Base-by-base conservation (phyloP, 2,888 invertebrate genomes). In the Cataglyphis cursor region DNA sequence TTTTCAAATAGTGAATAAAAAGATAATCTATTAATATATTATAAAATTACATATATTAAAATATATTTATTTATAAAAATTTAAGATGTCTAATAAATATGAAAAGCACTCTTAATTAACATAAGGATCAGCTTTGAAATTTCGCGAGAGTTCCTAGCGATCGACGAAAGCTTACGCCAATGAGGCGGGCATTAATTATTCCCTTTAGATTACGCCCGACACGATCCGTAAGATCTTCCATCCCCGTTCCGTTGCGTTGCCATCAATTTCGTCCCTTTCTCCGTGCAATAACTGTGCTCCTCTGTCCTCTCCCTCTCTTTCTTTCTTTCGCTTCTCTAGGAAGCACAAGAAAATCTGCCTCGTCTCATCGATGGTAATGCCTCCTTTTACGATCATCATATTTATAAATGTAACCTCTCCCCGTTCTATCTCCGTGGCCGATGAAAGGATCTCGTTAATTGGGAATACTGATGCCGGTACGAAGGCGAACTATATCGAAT, bases 361-460 rank as follows among this genome's bases (percentile, higher is more conserved):
- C 85, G 80, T 76, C 85, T 89, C 88, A 86, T 88, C 85, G 85
- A 87, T 84, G 88, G 87, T 86, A 88, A 92, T 91, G 89, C 82
- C 87, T 87, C 85, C 87, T 88, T 91, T 91, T 86, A 87, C 86
- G 91, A 92, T 92, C 91, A 91, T 92, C 89, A 90, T 90, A 90
- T 91, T 90, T 90, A 93, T 91, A 90, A 92, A 92, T 88, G 89
- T 89, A 88, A 88, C 88, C 89, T 78, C 59, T 44, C 21, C 44
- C 65, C 81, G 82, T 70, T 73, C 80, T 86, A 88, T 90, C 86
- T 85, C 35, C 83, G 74, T 83, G 82, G 86, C 89, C 91, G 92
- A 93, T 92, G 93, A 93, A 93, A 94, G 93, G 92, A 92, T 90
- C 92, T 87, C 87, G 91, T 93, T 94, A 94, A 94, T 93, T 94